Percentiles rank a stretch among this genome's conserved stretches.
Conservation (phyloP, 1,140 invertebrate genomes). For the Drosophila sp. region DNA sequence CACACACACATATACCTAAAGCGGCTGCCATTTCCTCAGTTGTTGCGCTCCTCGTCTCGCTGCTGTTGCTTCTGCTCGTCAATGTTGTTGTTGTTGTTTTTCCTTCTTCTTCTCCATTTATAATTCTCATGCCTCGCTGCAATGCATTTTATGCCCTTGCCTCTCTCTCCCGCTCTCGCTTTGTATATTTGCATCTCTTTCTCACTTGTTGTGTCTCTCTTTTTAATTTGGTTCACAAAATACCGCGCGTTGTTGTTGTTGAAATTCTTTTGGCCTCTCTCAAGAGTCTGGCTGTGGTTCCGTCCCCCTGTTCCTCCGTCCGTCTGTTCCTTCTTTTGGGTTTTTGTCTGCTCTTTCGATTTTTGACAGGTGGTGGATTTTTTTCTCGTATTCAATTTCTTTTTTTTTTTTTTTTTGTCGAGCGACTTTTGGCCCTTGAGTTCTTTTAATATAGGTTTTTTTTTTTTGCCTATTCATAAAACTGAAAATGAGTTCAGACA, state of each 20-base stretch:
- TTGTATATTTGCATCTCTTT: constrained; percentile 10
- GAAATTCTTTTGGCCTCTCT: constrained; percentile 71
- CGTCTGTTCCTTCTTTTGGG: constrained; percentile 20
- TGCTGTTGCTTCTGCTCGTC: constrained; percentile 25
- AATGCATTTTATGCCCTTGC: constrained; percentile 54
- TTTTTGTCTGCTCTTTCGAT: constrained; percentile 64
- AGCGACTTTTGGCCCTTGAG: constrained; percentile 74
- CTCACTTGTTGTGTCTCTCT: constrained; percentile 54
- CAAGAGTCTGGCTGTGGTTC: constrained; percentile 16
- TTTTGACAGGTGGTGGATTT: constrained; percentile 82
- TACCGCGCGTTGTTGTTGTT: constrained; percentile 74
- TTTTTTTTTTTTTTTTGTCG: constrained; percentile 47
- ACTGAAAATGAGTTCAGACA: constrained; percentile 76
- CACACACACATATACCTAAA: constrained; percentile 9
- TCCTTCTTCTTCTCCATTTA: constrained; percentile 63
- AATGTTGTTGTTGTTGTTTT: constrained; percentile 36
- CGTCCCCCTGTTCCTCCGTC: not conserved
- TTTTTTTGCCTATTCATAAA: constrained; percentile 80
- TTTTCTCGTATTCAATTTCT: constrained; percentile 78
- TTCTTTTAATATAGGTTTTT: constrained; percentile 28
- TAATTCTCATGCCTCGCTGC: constrained; percentile 78
- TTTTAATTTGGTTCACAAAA: constrained; percentile 82
- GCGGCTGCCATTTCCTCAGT: constrained; percentile 38
- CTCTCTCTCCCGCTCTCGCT: not conserved
- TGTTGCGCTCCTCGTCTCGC: constrained; percentile 19